A percentile compares a stretch with the other conserved stretches of the same genome.
Evolutionary conservation across 2,113 vertebrate species (phyloP).

Genomic region (Marmota monax): DNA sequence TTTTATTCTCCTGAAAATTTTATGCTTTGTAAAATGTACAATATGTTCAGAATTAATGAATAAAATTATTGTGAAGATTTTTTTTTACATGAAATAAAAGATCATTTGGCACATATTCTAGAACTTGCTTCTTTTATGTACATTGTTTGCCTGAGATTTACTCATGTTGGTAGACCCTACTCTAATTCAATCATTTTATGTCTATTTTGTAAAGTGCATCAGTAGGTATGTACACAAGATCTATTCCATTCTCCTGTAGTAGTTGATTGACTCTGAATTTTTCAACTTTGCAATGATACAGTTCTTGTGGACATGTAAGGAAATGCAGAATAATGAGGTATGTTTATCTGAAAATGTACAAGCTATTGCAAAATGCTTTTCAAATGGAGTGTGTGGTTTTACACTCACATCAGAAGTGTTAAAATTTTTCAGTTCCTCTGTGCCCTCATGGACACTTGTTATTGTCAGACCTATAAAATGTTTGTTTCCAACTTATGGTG

Average conservation of each 20-base stretch:
- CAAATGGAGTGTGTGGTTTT: not conserved
- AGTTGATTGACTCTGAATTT: not conserved
- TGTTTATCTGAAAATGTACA: slow-evolving; percentile 11
- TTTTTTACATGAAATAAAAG: not conserved
- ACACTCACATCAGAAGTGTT: not conserved
- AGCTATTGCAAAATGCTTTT: not conserved
- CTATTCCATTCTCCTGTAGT: not conserved
- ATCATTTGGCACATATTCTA: not conserved
- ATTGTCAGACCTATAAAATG: not conserved
- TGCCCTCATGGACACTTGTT: not conserved
- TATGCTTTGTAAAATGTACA: not conserved
- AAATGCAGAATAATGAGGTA: not conserved
- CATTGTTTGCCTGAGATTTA: not conserved
- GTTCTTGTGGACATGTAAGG: not conserved
- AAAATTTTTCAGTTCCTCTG: not conserved
- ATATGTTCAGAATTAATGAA: not conserved
- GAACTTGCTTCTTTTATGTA: not conserved
- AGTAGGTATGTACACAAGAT: not conserved
- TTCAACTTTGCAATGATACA: not conserved
- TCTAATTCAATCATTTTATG: not conserved
- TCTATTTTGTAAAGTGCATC: not conserved
- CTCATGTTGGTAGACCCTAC: not conserved
- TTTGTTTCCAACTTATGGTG: not conserved
- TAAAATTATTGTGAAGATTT: not conserved
- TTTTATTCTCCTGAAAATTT: not conserved